Evolutionary conservation across 2,113 vertebrate species (phyloP), one percentile per base, ranked within the genome.

Genomic region (Lathamus discolor): DNA sequence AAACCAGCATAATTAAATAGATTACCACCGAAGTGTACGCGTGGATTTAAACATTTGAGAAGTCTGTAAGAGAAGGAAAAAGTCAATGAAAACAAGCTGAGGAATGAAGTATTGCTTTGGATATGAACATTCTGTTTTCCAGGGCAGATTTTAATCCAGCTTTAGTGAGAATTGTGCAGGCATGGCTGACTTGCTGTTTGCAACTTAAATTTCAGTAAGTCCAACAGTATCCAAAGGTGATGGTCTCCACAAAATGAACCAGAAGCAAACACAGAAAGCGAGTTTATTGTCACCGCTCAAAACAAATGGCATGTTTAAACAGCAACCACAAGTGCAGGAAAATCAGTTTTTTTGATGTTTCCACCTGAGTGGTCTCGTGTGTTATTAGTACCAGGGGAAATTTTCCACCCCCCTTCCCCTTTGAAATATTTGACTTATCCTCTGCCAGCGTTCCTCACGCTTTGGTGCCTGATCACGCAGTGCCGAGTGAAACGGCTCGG

Each of bases 391-490:
- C 4, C 13, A 7, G 51, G 59, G 37, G 16, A 63, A 62, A 46
- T 17, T 27, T 7, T 33, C 17, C 25, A 9, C 7, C 13, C 20
- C 19, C 41, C 8, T 49, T 44, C 17, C 24, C 20, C 20, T 31
- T 10, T 1, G 39, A n/a, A 77, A 35, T 1, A 27, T 0, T 17
- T 6, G 52, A 25, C 10, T 74, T 48, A 10, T 1, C 31, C 52
- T 39, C 27, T 6, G 87, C 52, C 15, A 17, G 52, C 0, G 24
- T 7, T 82, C 20, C 43, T 10, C 6, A 3, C 55, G 1, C 27
- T 19, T 13, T 1, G 27, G 59, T 29, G 27, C 25, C 68, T 1
- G 37, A 48, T 27, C 23, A 0, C 20, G 46, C 68, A 68, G 52
- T 6, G 35, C 67, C 48, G 23, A 35, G 69, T 1, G 57, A 22